Evolutionary conservation across 2,797 vertebrate species (phyloP).

Genomic region (Gymnothorax javanicus): DNA sequence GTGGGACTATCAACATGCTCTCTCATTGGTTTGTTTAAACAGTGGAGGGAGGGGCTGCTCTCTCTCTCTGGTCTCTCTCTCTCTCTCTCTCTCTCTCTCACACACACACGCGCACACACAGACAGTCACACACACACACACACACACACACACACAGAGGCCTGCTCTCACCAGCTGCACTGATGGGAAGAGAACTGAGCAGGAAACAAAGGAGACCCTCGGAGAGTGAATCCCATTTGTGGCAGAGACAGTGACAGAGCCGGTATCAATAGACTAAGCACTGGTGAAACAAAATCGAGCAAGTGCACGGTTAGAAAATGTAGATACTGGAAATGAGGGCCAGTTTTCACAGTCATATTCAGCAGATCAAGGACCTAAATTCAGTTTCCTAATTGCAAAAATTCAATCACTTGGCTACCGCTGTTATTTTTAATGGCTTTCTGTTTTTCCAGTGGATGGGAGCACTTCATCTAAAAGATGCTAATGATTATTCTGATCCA

Average conservation of each 20-base stretch:
- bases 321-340: not conserved
- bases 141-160: conserved; percentile 59
- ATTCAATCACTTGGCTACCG: not conserved
- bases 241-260: conserved; percentile 16
- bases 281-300: not conserved
- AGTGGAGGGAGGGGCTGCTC: conserved; percentile 72
- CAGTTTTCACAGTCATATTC: not conserved
- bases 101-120: conserved; percentile 60
- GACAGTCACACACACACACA: conserved; percentile 62
- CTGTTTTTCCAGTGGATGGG: not conserved
- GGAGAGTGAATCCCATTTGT: conserved; percentile 17
- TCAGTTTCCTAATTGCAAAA: not conserved
- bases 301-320: not conserved
- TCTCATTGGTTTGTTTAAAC: conserved; percentile 77
- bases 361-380: not conserved
- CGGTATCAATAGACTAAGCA: conserved; percentile 4
- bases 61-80: too few species aligned
- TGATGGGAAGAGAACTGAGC: conserved; percentile 54
- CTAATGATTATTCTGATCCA: not conserved
- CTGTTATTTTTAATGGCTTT: not conserved
- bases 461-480: not conserved
- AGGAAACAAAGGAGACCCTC: conserved; percentile 25
- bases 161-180: conserved; percentile 69
- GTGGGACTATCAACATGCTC: conserved; percentile 63
- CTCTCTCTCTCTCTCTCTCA: conserved; percentile 33